These are phyloP conservation scores for Chiroxiphia lanceolata DNA, from an alignment of 2,797 vertebrate species.

Conservation along the genomic window DNA sequence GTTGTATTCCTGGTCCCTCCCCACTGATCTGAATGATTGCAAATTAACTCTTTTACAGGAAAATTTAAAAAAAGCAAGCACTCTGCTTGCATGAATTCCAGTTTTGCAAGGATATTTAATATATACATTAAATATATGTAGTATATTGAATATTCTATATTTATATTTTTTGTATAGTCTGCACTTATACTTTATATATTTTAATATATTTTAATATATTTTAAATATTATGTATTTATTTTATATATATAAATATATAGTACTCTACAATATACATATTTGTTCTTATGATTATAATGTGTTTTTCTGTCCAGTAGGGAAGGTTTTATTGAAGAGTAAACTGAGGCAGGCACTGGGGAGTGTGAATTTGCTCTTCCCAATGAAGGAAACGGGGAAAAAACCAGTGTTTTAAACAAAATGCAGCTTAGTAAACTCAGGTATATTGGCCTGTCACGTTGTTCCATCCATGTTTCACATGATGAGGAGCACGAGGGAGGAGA, in stretches of 20 bases:
- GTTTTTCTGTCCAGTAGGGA: background rate
- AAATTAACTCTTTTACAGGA: background rate
- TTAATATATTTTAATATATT: no score
- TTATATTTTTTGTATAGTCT: no score
- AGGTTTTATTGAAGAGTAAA: background rate
- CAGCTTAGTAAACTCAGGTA: background rate
- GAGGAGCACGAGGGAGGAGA: background rate
- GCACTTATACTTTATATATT: no score
- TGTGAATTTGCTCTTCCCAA: background rate
- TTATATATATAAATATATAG: background rate
- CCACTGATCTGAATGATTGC: background rate
- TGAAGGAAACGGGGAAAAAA: background rate
- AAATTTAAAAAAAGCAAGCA: background rate
- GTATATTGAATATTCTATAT: background rate
- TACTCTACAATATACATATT: fast-evolving
- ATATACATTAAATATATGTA: no score
- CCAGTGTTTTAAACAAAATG: background rate
- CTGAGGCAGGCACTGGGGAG: background rate
- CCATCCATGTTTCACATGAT: background rate
- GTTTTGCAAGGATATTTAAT: background rate
- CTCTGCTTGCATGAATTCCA: background rate
- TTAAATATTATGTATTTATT: no score
- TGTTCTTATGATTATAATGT: background rate
- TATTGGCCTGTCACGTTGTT: background rate
- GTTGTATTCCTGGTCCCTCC: background rate